These are phyloP conservation scores for Ophiodon elongatus DNA, from an alignment of 2,113 vertebrate genomes.

Conservation along the genomic window DNA sequence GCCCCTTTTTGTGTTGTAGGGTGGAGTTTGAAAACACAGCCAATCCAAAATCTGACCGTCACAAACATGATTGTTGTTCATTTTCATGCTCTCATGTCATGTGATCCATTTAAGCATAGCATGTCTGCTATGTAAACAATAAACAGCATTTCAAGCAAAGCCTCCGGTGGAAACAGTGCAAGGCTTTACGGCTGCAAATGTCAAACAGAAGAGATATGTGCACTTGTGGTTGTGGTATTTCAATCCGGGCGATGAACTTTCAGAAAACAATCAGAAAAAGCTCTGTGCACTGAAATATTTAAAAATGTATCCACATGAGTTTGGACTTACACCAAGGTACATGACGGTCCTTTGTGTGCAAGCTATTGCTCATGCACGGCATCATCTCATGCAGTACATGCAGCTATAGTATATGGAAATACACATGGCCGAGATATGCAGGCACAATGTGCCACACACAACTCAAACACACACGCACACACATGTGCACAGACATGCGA, in stretches of 20 bases:
- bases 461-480: conserved; percentile 30
- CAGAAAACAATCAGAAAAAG: conserved; percentile 20
- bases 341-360: conserved; percentile 9
- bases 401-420: conserved; percentile 14
- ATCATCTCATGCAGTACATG: not conserved
- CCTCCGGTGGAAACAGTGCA: conserved; percentile 15
- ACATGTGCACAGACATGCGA: conserved; percentile 15
- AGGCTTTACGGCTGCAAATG: conserved; percentile 2
- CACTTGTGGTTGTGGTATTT: conserved; percentile 7
- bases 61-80: not conserved
- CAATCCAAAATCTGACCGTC: not conserved
- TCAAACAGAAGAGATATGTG: not conserved
- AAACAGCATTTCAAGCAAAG: conserved; percentile 11
- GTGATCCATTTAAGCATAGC: conserved; percentile 20
- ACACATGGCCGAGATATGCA: conserved; percentile 32
- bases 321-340: not conserved
- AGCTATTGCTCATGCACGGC: not conserved
- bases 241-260: not conserved
- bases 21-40: not conserved
- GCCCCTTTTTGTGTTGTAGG: not conserved
- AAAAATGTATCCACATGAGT: not conserved
- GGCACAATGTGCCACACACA: conserved; percentile 2
- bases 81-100: conserved; percentile 26
- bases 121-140: conserved; percentile 21
- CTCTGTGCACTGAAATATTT: not conserved